Base-by-base conservation (phyloP, 2,888 invertebrate species). In the Hipparchia sbordonii region DNA sequence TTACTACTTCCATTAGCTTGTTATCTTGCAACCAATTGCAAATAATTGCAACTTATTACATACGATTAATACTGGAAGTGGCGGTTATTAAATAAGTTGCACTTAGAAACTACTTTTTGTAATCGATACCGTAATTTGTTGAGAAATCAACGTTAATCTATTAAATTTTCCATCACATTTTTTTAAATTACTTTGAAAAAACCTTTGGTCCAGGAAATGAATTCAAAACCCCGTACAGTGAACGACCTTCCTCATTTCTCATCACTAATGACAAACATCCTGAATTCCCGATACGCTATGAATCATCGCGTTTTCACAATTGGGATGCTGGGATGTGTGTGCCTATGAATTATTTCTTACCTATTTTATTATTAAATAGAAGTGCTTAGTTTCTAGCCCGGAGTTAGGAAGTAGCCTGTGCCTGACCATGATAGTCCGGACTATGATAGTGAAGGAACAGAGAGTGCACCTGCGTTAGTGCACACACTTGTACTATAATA, bases 241-340 rank as follows among this genome's bases (percentile, higher is more conserved):
- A 52, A 23, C 33, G 65, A 68, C 74, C 69, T 72, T 72, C 72
- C 10, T 67, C 13, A 10, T 51, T 65, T n/a, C 10, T 57, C 56
- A 13, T 23, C 45, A 23, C 7, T 8, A 66, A 76, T 61, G 76
- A 76, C 74, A 77, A 79, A 76, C 76, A 75, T 81, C 79, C 82
- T 82, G 74, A 69, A 65, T 79, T 66, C 67, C 63, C 59, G 57
- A 76, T 74, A 76, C 73, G 71, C 74, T 76, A 48, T 48, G 74
- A 74, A 65, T 74, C 74, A 74, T 68, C 33, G 33, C 7, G 51
- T 70, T 70, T 74, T 70, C 65, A 71, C 68, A 68, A 12, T 54
- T 23, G 23, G 23, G 23, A 23, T 23, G 0, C 0, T 23, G 23
- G 23, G 23, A 23, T 23, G 23, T 23, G 23, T 23, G 23, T 23